Evolutionary conservation across 2,888 invertebrate genomes (phyloP), one percentile per base, ranked within the genome.

Genomic region (Deladenus siricidicola): DNA sequence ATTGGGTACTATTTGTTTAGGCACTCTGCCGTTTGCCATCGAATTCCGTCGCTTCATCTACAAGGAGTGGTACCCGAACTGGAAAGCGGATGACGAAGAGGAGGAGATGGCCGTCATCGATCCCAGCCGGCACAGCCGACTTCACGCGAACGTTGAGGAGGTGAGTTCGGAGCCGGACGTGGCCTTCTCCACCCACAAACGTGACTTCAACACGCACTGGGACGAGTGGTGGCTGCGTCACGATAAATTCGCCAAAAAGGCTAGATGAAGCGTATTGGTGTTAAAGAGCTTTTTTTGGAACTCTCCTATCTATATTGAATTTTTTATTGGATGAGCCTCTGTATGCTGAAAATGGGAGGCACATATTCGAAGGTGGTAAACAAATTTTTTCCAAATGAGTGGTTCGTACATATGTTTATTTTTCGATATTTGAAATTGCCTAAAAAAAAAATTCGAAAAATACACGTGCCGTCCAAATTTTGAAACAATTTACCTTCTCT

Each of bases 41-140:
- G 72, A 74, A 45, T 74, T 74, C 63, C 68, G 75, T 17, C 70
- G 70, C 59, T 76, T 73, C 53, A 72, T 76, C 56, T 76, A 74
- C 59, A 64, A 67, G 3, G 65, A 68, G 55, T 76, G 71, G 68
- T 76, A 76, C 59, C 60, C 67, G 43, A 56, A 54, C 17, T 73
- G 71, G 68, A 64, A 42, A n/a, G 59, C 39, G 19, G 34, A 57
- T 17, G 52, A 56, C 14, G 52, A 47, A n/a, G 51, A 59, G 19
- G 23, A 55, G 39, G 30, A 39, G 34, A 23, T 24, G 17, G 42
- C 26, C 8, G 19, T 14, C 21, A 6, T 34, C 39, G 39, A 34
- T 34, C 39, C 39, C 8, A 34, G 6, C 39, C 6, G 14, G 39
- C 14, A 34, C 39, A 58, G 34, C 10, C 47, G 62, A 23, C 29